Evolutionary conservation across 2,797 vertebrate genomes (phyloP), one percentile per base, ranked within the genome.

Genomic region (Takifugu ocellatus): DNA sequence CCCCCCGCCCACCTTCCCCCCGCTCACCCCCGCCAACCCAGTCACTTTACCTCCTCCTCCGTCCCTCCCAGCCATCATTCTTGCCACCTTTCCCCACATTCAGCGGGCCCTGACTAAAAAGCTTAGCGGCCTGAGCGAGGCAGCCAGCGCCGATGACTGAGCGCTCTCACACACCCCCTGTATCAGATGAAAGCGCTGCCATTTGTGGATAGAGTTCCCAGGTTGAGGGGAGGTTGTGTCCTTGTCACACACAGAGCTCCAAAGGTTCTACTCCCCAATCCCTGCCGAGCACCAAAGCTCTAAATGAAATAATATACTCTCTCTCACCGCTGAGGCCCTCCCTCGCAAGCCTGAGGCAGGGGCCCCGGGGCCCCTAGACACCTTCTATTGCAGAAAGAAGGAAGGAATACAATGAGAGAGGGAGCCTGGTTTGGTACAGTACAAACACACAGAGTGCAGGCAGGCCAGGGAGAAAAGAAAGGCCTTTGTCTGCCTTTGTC

Each of bases 261-360:
- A 72, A 92, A 89, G 89, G 94, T 93, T 55, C 94, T 80, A 90
- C 90, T 90, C 90, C 90, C 81, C 92, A 92, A 92, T 94, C 91
- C 90, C 89, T 61, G 85, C 84, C 86, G 72, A 78, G 84, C 85
- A 84, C 59, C 91, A 93, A 93, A 94, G 91, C 92, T 94, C 93
- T 95, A 95, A 93, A 95, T 96, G 92, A 96, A 97, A 96, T 96
- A 94, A 96, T 95, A 93, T 91, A 94, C 91, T 90, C 84, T 77
- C 78, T 80, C 70, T 72, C 73, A 36, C 60, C 59, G 36, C 63
- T 45, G 49, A 25, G n/a, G 61, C 54, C 57, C 69, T 50, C 47
- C 65, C 77, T 79, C 80, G 75, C 75, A 68, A 77, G 80, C 77
- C 80, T 79, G 68, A 68, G 70, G 62, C 72, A 54, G 79, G 82